Conservation (phyloP, 2,113 vertebrate genomes). For the Cynopterus brachyotis region DNA sequence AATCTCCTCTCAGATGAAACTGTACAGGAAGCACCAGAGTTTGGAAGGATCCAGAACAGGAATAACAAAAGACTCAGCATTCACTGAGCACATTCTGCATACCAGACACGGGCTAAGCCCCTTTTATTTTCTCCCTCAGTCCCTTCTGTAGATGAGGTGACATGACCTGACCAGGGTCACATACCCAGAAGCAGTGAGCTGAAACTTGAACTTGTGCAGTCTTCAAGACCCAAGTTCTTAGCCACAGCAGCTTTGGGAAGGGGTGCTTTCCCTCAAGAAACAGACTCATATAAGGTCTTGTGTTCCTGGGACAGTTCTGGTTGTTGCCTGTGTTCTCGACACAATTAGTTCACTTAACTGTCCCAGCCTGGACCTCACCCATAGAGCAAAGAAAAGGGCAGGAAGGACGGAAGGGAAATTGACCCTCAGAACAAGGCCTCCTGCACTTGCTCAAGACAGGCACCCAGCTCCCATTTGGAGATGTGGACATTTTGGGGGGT, state of each 20-base stretch:
- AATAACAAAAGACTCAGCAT: no score
- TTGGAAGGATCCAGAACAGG: not conserved
- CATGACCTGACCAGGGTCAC: not conserved
- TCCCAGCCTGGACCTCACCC: not conserved
- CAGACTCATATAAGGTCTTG: no score
- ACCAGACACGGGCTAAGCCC: accelerated
- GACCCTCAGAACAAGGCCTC: not conserved
- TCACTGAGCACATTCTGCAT: no score
- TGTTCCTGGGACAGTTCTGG: not conserved
- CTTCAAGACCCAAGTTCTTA: not conserved
- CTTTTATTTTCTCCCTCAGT: not conserved
- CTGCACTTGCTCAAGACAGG: no score
- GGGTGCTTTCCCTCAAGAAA: not conserved
- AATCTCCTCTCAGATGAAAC: not conserved
- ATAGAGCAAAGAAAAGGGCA: no score
- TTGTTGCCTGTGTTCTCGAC: not conserved
- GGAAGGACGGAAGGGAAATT: accelerated
- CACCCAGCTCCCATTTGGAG: not conserved
- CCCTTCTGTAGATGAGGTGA: accelerated
- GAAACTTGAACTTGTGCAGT: not conserved
- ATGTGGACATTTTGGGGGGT: not conserved
- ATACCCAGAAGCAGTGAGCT: not conserved
- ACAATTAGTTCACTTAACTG: no score
- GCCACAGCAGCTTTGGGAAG: not conserved
- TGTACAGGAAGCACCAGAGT: accelerated